These are phyloP conservation scores for Aythya baeri DNA, from an alignment of 2,113 vertebrate genomes.

Conservation along the genomic window DNA sequence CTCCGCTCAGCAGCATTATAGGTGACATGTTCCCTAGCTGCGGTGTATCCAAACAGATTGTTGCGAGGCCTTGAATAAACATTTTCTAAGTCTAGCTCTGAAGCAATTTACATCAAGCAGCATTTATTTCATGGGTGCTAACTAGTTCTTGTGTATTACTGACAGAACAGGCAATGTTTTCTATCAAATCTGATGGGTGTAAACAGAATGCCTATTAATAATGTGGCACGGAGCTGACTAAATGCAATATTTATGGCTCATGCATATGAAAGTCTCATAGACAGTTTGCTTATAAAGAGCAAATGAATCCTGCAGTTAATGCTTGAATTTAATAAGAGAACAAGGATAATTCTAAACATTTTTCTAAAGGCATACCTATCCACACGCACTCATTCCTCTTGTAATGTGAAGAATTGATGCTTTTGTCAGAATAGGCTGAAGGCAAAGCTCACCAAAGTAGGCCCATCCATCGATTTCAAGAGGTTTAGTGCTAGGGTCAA, in stretches of 20 bases:
- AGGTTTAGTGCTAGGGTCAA: not conserved
- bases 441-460: not conserved
- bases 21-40: slow-evolving; percentile 68
- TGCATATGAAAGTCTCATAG: not conserved
- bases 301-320: not conserved
- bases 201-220: slow-evolving; percentile 66
- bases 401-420: not conserved
- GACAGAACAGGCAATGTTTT: slow-evolving; percentile 68
- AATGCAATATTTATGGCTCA: slow-evolving; percentile 67
- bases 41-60: slow-evolving; percentile 66
- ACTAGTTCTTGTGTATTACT: slow-evolving; percentile 60
- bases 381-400: not conserved
- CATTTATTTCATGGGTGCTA: slow-evolving; percentile 69
- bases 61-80: slow-evolving; percentile 73
- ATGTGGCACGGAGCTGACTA: slow-evolving; percentile 35
- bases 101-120: slow-evolving; percentile 75
- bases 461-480: not conserved
- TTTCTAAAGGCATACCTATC: not conserved
- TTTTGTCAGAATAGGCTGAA: not conserved
- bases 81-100: slow-evolving; percentile 51
- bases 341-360: not conserved
- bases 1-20: slow-evolving; percentile 33
- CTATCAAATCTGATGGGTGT: slow-evolving; percentile 38
- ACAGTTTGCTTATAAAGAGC: slow-evolving; percentile 2
- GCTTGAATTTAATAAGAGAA: slow-evolving; percentile 11